A percentile compares a stretch with the other conserved stretches of the same genome.
These are phyloP conservation scores for Melanocharis versteri DNA, from an alignment of 2,113 vertebrate genomes.

Conservation along the genomic window DNA sequence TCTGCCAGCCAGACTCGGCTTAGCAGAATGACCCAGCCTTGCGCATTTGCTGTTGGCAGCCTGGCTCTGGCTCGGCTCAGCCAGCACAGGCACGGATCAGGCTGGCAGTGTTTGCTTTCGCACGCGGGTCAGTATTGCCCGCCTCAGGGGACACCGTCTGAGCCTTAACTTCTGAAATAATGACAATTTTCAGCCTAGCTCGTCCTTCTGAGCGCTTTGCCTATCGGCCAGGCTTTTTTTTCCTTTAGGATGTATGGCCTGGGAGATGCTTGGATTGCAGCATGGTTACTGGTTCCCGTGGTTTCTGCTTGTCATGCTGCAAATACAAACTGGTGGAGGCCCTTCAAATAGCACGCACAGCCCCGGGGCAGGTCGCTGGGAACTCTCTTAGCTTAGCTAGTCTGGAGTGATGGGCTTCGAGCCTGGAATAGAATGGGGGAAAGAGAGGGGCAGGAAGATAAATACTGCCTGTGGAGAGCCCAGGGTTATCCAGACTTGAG, in stretches of 20 bases:
- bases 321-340: not conserved
- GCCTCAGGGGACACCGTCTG: not conserved
- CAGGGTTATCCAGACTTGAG: not conserved
- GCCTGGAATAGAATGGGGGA: not conserved
- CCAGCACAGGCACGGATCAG: not conserved
- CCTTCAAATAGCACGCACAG: not conserved
- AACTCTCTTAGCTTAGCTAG: not conserved
- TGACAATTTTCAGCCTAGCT: slow-evolving; percentile 15
- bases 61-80: not conserved
- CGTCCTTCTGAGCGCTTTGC: not conserved
- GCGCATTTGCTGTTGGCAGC: slow-evolving; percentile 18
- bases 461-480: not conserved
- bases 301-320: slow-evolving; percentile 3
- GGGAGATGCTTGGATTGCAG: not conserved
- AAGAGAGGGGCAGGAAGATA: not conserved
- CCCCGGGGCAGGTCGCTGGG: not conserved
- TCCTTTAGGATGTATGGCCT: not conserved
- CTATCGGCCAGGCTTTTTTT: not conserved
- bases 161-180: slow-evolving; percentile 56
- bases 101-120: slow-evolving; percentile 40
- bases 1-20: not conserved
- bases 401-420: not conserved
- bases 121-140: not conserved
- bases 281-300: not conserved
- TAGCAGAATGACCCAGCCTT: not conserved